Evolutionary conservation across 2,888 invertebrate genomes (phyloP), one percentile per base, ranked within the genome.

Genomic region (Machimus atricapillus): DNA sequence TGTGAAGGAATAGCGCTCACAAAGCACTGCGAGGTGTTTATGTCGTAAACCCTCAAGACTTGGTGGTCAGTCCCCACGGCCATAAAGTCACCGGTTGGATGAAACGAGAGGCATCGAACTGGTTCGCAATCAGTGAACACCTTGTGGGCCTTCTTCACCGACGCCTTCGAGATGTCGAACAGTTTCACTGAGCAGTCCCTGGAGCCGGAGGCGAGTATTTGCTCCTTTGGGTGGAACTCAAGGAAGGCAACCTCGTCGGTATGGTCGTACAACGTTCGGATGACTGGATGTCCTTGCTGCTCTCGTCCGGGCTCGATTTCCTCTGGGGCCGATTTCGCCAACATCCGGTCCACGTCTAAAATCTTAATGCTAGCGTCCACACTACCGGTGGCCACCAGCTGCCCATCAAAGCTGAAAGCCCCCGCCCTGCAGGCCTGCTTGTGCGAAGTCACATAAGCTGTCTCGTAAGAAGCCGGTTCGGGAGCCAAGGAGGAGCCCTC

Each of bases 361-460:
- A 99, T 98, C 94, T 99, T 99, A 87, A 99, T 99, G 89, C 99
- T 99, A 1, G 99, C 98, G 93, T 99, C 99, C 0, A 98, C 98
- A 89, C 99, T 99, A 16, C 99, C 99, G 0, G 99, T 99, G 0
- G 99, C 99, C 14, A 99, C 97, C 0, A 99, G 93, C 89, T 98
- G 97, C 0, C 99, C 99, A 93, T 98, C 98, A 9, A 95, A 94
- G 89, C 98, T 98, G 92, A 99, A 99, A 3, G 98, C 98, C 7
- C 98, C 99, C 0, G 99, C 97, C 86, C 99, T 94, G 89, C 99
- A 99, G 87, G 97, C 96, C 90, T 97, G 98, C 93, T 99, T 99
- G 93, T 99, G 99, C 4, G 98, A 98, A 2, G 99, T 99, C 52
- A 99, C 98, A 91, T 99, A 99, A 0, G 99, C 99, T 0, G 99